Evolutionary conservation across 2,888 invertebrate species (phyloP).

Genomic region (Drosophila nr. fundita): DNA sequence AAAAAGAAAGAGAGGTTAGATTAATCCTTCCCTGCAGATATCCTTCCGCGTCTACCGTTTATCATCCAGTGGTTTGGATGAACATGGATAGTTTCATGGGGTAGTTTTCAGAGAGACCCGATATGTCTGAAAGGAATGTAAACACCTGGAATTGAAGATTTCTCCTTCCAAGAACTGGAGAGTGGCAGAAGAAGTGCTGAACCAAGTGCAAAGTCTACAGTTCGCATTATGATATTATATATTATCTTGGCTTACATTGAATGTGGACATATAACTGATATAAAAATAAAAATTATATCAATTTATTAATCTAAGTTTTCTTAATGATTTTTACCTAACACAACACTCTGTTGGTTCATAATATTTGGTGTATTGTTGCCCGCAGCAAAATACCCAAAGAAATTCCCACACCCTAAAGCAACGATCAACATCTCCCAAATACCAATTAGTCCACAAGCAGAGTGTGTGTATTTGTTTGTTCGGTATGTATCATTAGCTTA

Average conservation of each 20-base stretch:
- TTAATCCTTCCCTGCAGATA: not conserved
- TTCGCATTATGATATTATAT: not conserved
- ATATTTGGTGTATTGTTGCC: not conserved
- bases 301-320: not conserved
- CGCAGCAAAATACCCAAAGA: constrained; percentile 3
- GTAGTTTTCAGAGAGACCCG: not conserved
- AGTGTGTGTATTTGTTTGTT: constrained; percentile 22
- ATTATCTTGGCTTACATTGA: not conserved
- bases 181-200: not conserved
- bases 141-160: fast-evolving
- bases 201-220: not conserved
- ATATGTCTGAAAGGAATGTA: not conserved
- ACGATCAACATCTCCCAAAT: constrained; percentile 49
- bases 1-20: not conserved
- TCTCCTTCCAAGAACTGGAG: not conserved
- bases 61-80: too few species aligned
- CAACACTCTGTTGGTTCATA: not conserved
- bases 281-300: not conserved
- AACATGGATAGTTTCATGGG: not conserved
- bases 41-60: fast-evolving
- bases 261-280: not conserved
- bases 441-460: constrained; percentile 64
- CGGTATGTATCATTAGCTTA: constrained; percentile 71
- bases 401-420: constrained; percentile 41
- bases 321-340: not conserved